Evolutionary conservation across 2,888 invertebrate species (phyloP), one percentile per base, ranked within the genome.

Genomic region (Hoplodrina blanda): DNA sequence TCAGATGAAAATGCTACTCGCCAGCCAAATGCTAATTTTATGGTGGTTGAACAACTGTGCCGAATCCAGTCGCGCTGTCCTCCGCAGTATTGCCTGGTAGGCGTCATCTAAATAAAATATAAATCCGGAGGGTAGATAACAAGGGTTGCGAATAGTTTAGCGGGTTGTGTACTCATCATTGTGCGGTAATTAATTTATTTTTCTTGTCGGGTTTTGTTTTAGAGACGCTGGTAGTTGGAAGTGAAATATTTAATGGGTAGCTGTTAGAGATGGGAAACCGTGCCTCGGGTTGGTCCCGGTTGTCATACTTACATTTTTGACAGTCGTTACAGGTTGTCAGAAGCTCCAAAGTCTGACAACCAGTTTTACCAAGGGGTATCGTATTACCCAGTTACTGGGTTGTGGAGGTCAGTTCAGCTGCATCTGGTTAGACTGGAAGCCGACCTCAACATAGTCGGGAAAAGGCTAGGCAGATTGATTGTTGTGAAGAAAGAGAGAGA

Each of bases 11-110:
- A 94, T 89, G 92, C 92, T 93, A 95, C 92, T 93, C 91, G 92
- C 91, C 92, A 92, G 92, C 91, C 92, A 92, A 96, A 96, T 96
- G 96, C 95, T 95, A 96, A 96, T 96, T 96, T 96, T 96, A 96
- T 96, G 96, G 95, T 94, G 94, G 96, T 93, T 95, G 95, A 94
- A 93, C 95, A 95, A 96, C 92, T 95, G 93, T 94, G 94, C 93
- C 94, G 93, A 93, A 92, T 90, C 91, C 89, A 90, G 89, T 91
- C 92, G 88, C 88, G 86, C 91, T 93, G 94, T 94, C 95, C 93
- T 92, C 91, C 90, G 91, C 93, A 92, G 92, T 93, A 91, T 91
- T 91, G 93, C 92, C 91, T 92, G 87, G 91, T 93, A 92, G 91
- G 93, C 95, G 91, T 94, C 93, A 92, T 92, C 92, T 92, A 93